Evolutionary conservation across 2,888 invertebrate species (phyloP).

Genomic region (Podabrus alpinus): DNA sequence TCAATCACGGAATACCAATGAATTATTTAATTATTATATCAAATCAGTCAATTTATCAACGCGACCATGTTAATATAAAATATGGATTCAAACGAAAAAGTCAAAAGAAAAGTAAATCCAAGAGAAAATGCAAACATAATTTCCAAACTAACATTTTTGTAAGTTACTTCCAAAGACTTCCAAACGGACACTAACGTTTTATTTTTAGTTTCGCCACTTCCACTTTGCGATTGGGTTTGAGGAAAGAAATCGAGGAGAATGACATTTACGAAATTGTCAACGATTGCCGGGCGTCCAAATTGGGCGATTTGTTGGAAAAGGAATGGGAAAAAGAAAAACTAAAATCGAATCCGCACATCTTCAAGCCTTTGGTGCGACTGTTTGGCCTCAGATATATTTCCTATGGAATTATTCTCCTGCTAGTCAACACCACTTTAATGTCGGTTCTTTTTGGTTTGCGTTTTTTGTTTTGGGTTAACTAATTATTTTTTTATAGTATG

Average conservation of each 20-base stretch:
- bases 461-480: background rate
- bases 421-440: constrained; percentile 1
- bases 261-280: constrained; percentile 62
- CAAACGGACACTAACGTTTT: background rate
- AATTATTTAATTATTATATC: background rate
- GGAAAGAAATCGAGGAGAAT: constrained; percentile 64
- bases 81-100: constrained; percentile 62
- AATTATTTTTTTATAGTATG: constrained; percentile 55
- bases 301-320: constrained; percentile 56
- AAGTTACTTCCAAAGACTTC: constrained; percentile 50
- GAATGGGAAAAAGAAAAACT: constrained; percentile 40
- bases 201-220: constrained; percentile 65
- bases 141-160: constrained; percentile 71
- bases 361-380: constrained; percentile 9
- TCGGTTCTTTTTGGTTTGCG: background rate
- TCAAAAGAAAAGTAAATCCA: constrained; percentile 63
- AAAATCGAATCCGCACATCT: constrained; percentile 10
- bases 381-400: constrained; percentile 21
- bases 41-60: background rate
- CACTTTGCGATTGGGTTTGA: constrained; percentile 67
- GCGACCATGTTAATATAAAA: background rate
- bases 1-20: background rate
- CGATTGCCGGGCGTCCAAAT: constrained; percentile 57
- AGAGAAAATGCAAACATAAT: constrained; percentile 65
- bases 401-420: constrained; percentile 10